phyloP scores from a whole-genome alignment of 2,113 vertebrate species.

The Xiphias gladius region DNA sequence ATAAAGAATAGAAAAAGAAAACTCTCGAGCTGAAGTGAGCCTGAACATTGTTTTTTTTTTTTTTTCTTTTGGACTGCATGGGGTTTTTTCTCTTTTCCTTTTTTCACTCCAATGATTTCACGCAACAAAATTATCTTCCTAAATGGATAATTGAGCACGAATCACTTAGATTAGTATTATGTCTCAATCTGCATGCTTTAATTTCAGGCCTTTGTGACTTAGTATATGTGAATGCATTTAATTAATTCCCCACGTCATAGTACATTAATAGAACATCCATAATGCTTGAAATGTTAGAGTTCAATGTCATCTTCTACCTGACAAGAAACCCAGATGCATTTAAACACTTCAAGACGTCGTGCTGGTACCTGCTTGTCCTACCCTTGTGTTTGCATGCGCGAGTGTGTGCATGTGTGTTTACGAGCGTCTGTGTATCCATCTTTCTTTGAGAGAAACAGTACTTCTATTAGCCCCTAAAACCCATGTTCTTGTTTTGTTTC shows the following conservation, averaged over 20 bases:
- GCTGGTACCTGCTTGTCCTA: constrained; percentile 28
- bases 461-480: constrained; percentile 34
- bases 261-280: constrained; percentile 63
- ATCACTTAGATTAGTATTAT: constrained; percentile 51
- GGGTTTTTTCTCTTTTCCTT: constrained; percentile 33
- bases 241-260: constrained; percentile 64
- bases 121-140: constrained; percentile 56
- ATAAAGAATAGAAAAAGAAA: constrained; percentile 67
- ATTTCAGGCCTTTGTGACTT: constrained; percentile 67
- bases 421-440: neutral
- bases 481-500: neutral
- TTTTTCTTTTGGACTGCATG: constrained; percentile 13
- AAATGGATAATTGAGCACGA: constrained; percentile 65
- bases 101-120: constrained; percentile 64
- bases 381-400: constrained; percentile 7
- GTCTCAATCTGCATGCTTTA: constrained; percentile 58
- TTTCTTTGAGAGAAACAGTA: constrained; percentile 8
- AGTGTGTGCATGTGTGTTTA: neutral
- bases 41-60: constrained; percentile 29
- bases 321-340: constrained; percentile 56
- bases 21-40: constrained; percentile 50
- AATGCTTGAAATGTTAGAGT: constrained; percentile 41
- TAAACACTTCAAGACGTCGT: constrained; percentile 52
- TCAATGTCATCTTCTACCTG: constrained; percentile 55
- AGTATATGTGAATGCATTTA: constrained; percentile 59